Evolutionary conservation across 2,113 vertebrate species (phyloP), one percentile per base, ranked within the genome.

Genomic region (Onychostoma macrolepis): DNA sequence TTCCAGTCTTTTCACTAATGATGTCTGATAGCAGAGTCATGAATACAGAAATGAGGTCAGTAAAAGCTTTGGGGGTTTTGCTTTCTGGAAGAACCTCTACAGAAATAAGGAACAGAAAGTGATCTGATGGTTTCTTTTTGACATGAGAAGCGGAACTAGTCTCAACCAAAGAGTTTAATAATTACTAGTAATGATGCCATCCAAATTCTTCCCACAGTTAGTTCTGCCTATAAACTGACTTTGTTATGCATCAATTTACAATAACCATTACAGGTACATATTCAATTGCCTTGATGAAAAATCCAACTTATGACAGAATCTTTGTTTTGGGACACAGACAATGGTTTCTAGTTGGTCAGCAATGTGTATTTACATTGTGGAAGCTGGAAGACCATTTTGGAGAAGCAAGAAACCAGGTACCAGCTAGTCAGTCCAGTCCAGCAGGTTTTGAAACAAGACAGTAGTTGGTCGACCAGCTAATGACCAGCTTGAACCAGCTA

Each of bases 1-100:
- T 30, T 61, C 33, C 30, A 61, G 76, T 80, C 24, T 61, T 80
- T 61, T 61, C 50, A 80, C 43, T 17, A 63, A 71, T 71, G 61
- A 82, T 30, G n/a, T 48, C 36, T 30, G 36, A 82, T 24, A 67
- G 11, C 1, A 67, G 12, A n/a, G 7, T 21, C 26, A 71, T 71
- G 6, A 43, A 26, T 19, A 30, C 58, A 30, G 26, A 83, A 71
- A 50, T 71, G 4, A 83, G 80, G 80, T 28, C 63, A 83, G 26
- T 2, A 65, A 43, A 9, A 65, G 38, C 36, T 81, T 69, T 1
- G 9, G 21, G 65, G 6, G 7, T 67, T 61, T 26, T 56, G 26
- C 8, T n/a, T 58, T 71, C 53, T 50, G 43, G 21, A 9, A 50
- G 58, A 80, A 2, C 36, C 8, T 41, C 13, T 28, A 11, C n/a